Base-by-base conservation (phyloP, 1,140 invertebrate genomes). In the Platyscapa corneri region DNA sequence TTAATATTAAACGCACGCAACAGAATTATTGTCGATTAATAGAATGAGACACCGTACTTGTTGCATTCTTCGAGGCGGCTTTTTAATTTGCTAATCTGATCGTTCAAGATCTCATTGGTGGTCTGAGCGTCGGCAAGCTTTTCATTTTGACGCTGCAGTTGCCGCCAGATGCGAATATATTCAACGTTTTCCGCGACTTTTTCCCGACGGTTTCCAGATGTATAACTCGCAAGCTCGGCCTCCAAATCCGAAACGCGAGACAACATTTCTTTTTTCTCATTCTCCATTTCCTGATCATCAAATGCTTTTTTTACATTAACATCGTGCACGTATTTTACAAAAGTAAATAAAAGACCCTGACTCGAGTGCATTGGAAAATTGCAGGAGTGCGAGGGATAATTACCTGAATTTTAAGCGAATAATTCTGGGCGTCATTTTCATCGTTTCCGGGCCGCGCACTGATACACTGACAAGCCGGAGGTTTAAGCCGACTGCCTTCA, bases 151-250 rank as follows among this genome's bases (percentile, higher is more conserved):
- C 90, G 90, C 72, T 93, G 91, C 88, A 93, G 87, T 86, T 93
- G 90, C 32, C 91, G 89, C 91, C 90, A 92, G 27, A 92, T 77
- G 37, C 89, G 89, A 83, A 93, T 93, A 60, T 92, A 91, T 42
- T 93, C 92, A 12, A 93, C 88, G 83, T 93, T 93, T 39, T 93
- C 93, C 0, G 90, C 89, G 0, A 91, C 89, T 83, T 92, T 93
- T 83, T 91, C 90, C 30, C 90, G 89, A 14, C 90, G 90, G 84
- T 86, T 90, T 34, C 80, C 89, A 0, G 86, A 74, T 10, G 86
- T 53, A 32, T 86, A 87, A 39, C 46, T 83, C 20, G 87, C 88
- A 34, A 93, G 72, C 42, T 92, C 88, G 72, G 88, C 88, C 81
- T 93, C 92, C 27, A 93, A 60, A n/a, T 92, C 87, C 6, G 80